Evolutionary conservation across 1,140 invertebrate species (phyloP).

Genomic region (Grapholita molesta): DNA sequence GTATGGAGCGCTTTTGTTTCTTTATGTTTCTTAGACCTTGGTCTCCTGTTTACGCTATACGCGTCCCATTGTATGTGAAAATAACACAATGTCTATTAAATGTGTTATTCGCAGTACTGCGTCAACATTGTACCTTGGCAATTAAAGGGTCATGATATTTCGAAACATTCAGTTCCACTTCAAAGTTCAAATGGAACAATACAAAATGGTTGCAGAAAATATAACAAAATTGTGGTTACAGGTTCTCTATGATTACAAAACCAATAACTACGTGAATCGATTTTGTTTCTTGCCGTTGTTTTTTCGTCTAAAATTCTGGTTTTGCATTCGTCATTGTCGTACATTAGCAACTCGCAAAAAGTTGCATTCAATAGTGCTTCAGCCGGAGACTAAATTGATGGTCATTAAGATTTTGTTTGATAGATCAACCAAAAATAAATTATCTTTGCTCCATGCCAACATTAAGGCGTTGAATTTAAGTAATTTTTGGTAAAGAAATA

Average conservation of each 20-base stretch:
- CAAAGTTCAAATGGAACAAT: background rate
- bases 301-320: constrained; percentile 38
- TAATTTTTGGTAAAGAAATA: background rate
- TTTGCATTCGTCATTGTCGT: constrained; percentile 46
- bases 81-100: too few species aligned
- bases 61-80: background rate
- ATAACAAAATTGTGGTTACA: background rate
- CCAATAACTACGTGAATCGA: constrained; percentile 55
- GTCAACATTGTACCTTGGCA: background rate
- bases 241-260: constrained; percentile 4
- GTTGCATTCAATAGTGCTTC: constrained; percentile 45
- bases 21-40: background rate
- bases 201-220: background rate
- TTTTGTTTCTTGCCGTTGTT: constrained; percentile 49
- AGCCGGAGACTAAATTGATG: constrained; percentile 39
- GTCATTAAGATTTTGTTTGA: constrained; percentile 30
- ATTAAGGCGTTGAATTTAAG: background rate
- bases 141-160: background rate
- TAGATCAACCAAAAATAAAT: background rate
- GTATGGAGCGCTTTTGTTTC: background rate
- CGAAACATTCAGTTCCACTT: background rate
- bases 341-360: constrained; percentile 46
- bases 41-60: background rate
- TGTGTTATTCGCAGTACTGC: background rate
- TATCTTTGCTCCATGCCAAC: background rate